Base-by-base conservation (phyloP, 2,888 invertebrate species). In the Drosophila falleni region DNA sequence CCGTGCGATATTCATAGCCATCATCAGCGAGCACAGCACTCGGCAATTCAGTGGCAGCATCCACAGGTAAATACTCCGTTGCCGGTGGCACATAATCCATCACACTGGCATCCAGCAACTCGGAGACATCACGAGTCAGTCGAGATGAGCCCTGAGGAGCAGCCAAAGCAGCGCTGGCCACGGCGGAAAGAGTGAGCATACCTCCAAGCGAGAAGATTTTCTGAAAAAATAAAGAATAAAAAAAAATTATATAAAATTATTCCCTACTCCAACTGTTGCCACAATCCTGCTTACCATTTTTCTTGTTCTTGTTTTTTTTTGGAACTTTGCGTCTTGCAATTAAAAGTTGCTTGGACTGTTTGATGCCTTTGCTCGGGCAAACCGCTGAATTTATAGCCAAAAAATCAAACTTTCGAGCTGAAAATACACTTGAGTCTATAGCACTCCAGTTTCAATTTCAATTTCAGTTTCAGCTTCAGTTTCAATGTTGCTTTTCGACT, bases 1-100 rank as follows among this genome's bases (percentile, higher is more conserved):
- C 79, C 0, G 85, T 83, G 35, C 81, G 86, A 61, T 91, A 89
- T 42, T 90, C 86, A 46, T 91, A 91, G 55, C 89, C 90, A 23
- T 78, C 53, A 2, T 74, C 68, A 10, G 80, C 76, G 8, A 74
- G 74, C 44, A 66, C 74, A 37, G 84, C 75, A 13, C 62, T 55
- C 3, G 79, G 65, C 55, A 53, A 19, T 60, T 66, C 49, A 54
- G 41, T 44, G 56, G 50, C 54, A 42, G 35, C 31, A 31, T 31
- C 54, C 23, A 26, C 54, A 1, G 13, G 62, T 58, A 81, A 3
- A 33, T 72, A 84, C 6, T 89, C 88, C 39, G 69, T 74, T 5
- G 60, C 72, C 11, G 88, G 78, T 3, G 84, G 73, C 60, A 76
- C 64, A 16, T 66, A 80, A 11, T 84, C 86, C n/a, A 73, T 19